Evolutionary conservation across 2,113 vertebrate genomes (phyloP).

Genomic region (Phaetusa simplex): DNA sequence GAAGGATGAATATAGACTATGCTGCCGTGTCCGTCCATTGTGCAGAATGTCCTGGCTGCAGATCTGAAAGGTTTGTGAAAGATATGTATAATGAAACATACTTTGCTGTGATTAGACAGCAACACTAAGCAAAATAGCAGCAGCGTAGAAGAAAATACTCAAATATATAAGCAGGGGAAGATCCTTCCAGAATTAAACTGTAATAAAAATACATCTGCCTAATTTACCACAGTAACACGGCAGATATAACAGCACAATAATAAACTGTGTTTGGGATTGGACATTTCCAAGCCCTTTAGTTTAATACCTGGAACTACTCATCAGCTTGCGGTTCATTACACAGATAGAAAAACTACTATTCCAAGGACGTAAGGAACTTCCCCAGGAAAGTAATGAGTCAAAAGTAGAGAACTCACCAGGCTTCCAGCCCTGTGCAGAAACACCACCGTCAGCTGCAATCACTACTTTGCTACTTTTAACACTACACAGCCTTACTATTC

Average conservation of each 20-base stretch:
- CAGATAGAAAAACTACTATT: not conserved
- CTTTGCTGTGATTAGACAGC: not conserved
- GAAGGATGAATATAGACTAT: slow-evolving; percentile 94
- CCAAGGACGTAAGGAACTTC: not conserved
- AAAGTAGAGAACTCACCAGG: not conserved
- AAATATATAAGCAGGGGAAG: not conserved
- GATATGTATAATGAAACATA: not conserved
- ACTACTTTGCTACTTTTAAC: not conserved
- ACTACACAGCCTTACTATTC: not conserved
- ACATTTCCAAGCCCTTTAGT: not conserved
- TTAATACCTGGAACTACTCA: not conserved
- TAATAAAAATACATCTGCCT: not conserved
- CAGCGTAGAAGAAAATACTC: not conserved
- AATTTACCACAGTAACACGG: not conserved
- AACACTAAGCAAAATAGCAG: not conserved
- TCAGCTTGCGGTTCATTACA: not conserved
- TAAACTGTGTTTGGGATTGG: not conserved
- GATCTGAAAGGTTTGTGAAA: slow-evolving; percentile 75
- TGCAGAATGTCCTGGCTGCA: slow-evolving; percentile 91
- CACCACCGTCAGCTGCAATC: not conserved
- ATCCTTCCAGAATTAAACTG: not conserved
- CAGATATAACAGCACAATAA: not conserved
- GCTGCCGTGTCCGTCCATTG: slow-evolving; percentile 97
- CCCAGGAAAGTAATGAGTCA: not conserved
- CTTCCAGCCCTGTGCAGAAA: not conserved